These are phyloP conservation scores for cattle (Bos taurus) DNA, from an alignment of 2,113 vertebrate species.

Conservation along the genomic window ARS-UCD2.0 NC_037346.1:61228001-61228500, in stretches of 20 bases:
- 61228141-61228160: not conserved
- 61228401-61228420: not conserved
- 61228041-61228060: not conserved
- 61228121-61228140: not conserved
- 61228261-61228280: not conserved
- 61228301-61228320: not conserved
- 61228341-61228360: constrained; percentile 1
- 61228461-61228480: not conserved
- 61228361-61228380: constrained; percentile 46
- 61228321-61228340: constrained; percentile 20
- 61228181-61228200: not conserved
- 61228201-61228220: not conserved
- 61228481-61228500: not conserved
- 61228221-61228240: not conserved
- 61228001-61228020: not conserved
- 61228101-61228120: not conserved
- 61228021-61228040: not conserved
- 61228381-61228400: not conserved
- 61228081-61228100: not conserved
- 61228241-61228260: constrained; percentile 7
- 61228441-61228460: not conserved
- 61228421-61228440: not conserved
- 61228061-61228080: not conserved
- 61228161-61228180: not conserved
- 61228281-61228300: not conserved